Base-by-base conservation (phyloP, 2,797 vertebrate species). In the Myripristis murdjan region DNA sequence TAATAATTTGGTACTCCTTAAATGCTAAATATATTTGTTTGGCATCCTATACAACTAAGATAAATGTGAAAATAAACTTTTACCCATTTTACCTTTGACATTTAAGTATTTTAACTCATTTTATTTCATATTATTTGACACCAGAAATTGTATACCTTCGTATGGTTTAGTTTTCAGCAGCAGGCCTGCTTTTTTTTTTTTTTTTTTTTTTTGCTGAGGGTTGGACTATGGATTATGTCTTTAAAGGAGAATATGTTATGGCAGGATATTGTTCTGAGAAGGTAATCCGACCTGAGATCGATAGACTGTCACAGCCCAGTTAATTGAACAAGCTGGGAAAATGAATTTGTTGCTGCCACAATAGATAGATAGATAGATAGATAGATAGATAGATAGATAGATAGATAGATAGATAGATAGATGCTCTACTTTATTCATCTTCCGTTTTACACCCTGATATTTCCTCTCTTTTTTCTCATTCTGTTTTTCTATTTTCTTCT, bases 301-400 rank as follows among this genome's bases (percentile, higher is more conserved):
- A 89, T 87, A 86, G 64, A 68, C 77, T 81, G 66, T 75, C 71
- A 80, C 70, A 84, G 65, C 31, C 43, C 48, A 68, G 67, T 79
- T 90, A 90, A 92, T 91, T 92, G 86, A 89, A 82, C 87, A 88
- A 73, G 76, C 78, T 86, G 87, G 83, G 85, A 72, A 89, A 90
- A 84, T 85, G 52, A 85, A 82, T 84, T 74, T 24, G 79, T 73
- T 58, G n/a, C n/a, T n/a, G n/a, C n/a, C n/a, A n/a, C n/a, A n/a
- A n/a, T n/a, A n/a, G n/a, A n/a, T n/a, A n/a, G 61, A 35, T 64
- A 46, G 46, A 16, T 2, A 23, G 18, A 48, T 48, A 48, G 47
- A 48, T 48, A 48, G 47, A 54, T 24, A 63, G 48, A 63, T 8
- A 65, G 61, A 83, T 41, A 47, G 66, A 79, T 43, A 46, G 54